These are phyloP conservation scores for Empis stercorea DNA, from an alignment of 2,888 invertebrate species.

Conservation along the genomic window DNA sequence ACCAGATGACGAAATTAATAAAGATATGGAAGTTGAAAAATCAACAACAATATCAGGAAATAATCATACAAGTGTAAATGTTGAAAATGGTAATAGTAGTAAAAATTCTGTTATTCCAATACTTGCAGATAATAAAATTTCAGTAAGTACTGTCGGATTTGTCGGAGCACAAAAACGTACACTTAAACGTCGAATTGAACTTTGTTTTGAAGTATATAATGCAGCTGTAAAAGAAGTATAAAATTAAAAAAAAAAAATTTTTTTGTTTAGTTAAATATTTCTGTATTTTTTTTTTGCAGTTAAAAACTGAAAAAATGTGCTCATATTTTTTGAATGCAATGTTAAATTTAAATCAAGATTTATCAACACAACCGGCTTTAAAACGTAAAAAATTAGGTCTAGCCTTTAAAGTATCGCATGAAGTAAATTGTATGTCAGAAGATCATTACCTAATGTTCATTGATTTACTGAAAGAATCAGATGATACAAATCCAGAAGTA, in stretches of 20 bases:
- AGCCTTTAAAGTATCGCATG: constrained; percentile 40
- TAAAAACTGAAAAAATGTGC: constrained; percentile 43
- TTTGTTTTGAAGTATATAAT: constrained; percentile 39
- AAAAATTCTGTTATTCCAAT: too few species aligned
- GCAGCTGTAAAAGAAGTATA: constrained; percentile 36
- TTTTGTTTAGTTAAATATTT: not conserved
- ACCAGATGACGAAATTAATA: constrained; percentile 1
- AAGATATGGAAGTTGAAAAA: constrained; percentile 8
- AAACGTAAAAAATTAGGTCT: constrained; percentile 39
- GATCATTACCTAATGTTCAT: constrained; percentile 40
- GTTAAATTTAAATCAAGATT: constrained; percentile 40
- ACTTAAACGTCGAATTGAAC: constrained; percentile 35
- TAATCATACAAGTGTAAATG: not conserved
- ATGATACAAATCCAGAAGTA: constrained; percentile 13
- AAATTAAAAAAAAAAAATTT: not conserved
- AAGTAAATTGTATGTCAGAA: constrained; percentile 37
- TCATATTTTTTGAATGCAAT: constrained; percentile 43
- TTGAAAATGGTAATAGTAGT: not conserved
- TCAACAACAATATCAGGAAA: too few species aligned
- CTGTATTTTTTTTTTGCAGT: constrained; percentile 11
- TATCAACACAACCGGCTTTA: constrained; percentile 34
- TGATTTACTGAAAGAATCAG: constrained; percentile 19
- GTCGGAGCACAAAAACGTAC: constrained; percentile 18
- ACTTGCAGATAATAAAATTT: too few species aligned
- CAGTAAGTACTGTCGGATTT: not conserved